Conservation (phyloP, 2,888 invertebrate genomes). For the Drosophila greeni region DNA sequence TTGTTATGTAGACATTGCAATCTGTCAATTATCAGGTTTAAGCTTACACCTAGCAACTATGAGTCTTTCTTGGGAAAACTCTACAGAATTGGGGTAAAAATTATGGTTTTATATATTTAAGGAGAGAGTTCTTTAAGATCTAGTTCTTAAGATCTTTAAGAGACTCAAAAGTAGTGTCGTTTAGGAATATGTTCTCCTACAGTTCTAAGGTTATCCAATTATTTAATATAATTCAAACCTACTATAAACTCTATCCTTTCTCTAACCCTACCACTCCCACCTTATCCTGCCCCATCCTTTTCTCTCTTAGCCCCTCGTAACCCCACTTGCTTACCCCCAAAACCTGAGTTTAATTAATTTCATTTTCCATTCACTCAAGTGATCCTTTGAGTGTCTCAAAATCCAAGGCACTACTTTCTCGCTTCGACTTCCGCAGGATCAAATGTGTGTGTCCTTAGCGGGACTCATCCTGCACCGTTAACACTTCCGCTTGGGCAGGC, state of each 20-base stretch:
- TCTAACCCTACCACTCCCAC: neutral
- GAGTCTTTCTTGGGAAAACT: neutral
- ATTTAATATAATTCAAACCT: neutral
- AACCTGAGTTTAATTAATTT: neutral
- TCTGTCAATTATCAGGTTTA: neutral
- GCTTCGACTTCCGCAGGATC: conserved; percentile 1
- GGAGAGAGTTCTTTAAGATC: neutral
- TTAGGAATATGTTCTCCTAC: neutral
- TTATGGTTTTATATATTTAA: neutral
- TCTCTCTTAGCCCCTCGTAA: neutral
- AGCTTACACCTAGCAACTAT: neutral
- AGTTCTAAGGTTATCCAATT: neutral
- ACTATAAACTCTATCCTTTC: neutral
- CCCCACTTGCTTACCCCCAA: neutral
- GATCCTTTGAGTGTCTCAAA: neutral
- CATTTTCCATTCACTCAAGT: neutral
- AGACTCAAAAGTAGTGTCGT: neutral
- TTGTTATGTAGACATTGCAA: neutral
- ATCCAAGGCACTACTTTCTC: neutral
- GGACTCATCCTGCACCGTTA: conserved; percentile 53
- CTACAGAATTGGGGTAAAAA: too few relatives aligned
- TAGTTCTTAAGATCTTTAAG: too few relatives aligned
- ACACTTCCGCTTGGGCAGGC: conserved; percentile 60
- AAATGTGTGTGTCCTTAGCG: conserved; percentile 4
- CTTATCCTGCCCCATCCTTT: neutral